Conservation (phyloP, 2,888 invertebrate species). For the Drosophila multiciliata region DNA sequence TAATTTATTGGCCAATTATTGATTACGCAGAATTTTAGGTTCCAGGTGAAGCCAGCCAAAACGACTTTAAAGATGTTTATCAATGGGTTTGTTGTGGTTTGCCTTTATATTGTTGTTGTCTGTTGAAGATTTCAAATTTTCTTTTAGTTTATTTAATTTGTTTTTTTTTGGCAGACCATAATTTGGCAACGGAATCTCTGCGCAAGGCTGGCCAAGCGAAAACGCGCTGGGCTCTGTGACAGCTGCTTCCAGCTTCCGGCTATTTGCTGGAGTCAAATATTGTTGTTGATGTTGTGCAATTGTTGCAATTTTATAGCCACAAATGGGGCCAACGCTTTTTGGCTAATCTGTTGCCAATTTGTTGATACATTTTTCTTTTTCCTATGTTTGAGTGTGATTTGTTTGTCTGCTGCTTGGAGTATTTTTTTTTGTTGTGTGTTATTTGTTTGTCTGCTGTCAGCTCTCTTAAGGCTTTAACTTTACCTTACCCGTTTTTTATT, state of each 20-base stretch:
- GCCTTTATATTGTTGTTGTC: neutral
- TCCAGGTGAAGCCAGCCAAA: constrained; percentile 25
- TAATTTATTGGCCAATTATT: constrained; percentile 79
- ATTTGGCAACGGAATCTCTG: constrained; percentile 37
- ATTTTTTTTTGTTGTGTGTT: neutral
- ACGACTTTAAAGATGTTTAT: constrained; percentile 48
- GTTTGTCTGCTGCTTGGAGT: constrained; percentile 1
- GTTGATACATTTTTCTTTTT: constrained; percentile 45
- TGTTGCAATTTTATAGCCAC: constrained; percentile 74
- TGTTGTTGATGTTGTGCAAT: constrained; percentile 49
- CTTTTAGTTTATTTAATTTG: neutral
- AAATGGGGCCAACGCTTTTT: constrained; percentile 69
- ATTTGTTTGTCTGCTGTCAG: constrained; percentile 10
- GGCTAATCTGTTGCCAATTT: constrained; percentile 74
- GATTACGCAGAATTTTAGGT: constrained; percentile 47
- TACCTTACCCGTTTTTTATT: neutral
- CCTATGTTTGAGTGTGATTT: neutral
- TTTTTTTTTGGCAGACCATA: constrained; percentile 11
- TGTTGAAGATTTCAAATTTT: neutral
- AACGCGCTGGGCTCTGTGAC: constrained; percentile 59
- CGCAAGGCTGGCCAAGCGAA: constrained; percentile 63
- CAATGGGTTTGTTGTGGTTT: constrained; percentile 20
- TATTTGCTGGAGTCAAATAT: constrained; percentile 33
- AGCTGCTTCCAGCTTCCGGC: constrained; percentile 57
- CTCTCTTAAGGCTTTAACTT: constrained; percentile 29